These are phyloP conservation scores for Calliphora vicina DNA, from an alignment of 1,140 invertebrate species.

Conservation along the genomic window DNA sequence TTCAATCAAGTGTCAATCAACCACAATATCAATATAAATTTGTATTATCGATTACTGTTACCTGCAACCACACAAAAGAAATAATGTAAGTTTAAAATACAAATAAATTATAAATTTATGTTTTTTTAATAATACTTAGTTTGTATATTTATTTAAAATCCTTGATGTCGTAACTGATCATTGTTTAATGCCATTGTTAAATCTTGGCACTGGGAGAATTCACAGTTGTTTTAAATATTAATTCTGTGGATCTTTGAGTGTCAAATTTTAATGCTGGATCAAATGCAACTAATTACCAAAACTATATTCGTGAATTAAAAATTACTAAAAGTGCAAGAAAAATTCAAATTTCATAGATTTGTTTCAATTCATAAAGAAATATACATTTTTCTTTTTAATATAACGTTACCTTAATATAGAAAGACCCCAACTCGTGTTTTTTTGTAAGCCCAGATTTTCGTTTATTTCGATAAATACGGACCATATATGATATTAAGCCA, in stretches of 20 bases:
- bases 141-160: not conserved
- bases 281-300: slow-evolving; percentile 16
- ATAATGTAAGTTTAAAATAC: slow-evolving; percentile 26
- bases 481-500: too few species aligned
- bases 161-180: not conserved
- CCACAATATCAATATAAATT: not conserved
- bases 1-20: not conserved
- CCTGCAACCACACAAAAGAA: not conserved
- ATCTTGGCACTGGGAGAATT: slow-evolving; percentile 64
- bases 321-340: too few species aligned
- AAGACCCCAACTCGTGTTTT: too few species aligned
- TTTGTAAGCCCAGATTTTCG: too few species aligned
- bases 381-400: too few species aligned
- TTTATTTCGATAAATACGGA: too few species aligned
- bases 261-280: slow-evolving; percentile 51
- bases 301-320: too few species aligned
- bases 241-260: slow-evolving; percentile 64
- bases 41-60: not conserved
- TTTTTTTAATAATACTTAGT: too few species aligned
- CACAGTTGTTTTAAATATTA: slow-evolving; percentile 55
- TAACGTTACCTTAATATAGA: too few species aligned
- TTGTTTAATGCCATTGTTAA: slow-evolving; percentile 40
- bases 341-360: too few species aligned
- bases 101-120: not conserved
- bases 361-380: too few species aligned